phyloP scores from a whole-genome alignment of 2,113 vertebrate species.

The Pleuronectes platessa region DNA sequence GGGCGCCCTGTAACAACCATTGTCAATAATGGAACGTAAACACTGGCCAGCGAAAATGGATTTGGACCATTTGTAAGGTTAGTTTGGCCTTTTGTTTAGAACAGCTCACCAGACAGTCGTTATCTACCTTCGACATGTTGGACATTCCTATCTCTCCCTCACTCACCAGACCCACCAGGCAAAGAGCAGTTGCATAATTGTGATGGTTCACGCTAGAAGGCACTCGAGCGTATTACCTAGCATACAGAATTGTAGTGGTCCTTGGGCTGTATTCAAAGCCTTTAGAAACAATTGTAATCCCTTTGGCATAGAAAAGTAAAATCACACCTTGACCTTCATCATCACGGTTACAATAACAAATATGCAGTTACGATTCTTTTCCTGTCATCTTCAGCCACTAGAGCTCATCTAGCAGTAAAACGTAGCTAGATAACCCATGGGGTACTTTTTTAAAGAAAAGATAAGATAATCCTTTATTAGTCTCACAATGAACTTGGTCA shows the following conservation, averaged over 20 bases:
- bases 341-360: no score
- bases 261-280: neutral
- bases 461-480: no score
- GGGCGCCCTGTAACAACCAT: constrained; percentile 24
- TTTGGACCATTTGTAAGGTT: constrained; percentile 7
- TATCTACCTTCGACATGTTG: neutral
- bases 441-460: no score
- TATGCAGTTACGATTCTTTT: no score
- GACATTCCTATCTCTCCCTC: neutral
- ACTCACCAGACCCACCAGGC: neutral
- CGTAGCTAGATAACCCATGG: no score
- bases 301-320: neutral
- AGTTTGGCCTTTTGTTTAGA: constrained; percentile 9
- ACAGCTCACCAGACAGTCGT: neutral
- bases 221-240: neutral
- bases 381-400: no score
- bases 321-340: neutral
- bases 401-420: no score
- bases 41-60: constrained; percentile 22
- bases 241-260: neutral
- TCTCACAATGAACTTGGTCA: no score
- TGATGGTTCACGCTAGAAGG: neutral
- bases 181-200: neutral
- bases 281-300: neutral
- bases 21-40: constrained; percentile 34